Conservation (phyloP, 2,113 vertebrate genomes). For the Aramus guarauna region DNA sequence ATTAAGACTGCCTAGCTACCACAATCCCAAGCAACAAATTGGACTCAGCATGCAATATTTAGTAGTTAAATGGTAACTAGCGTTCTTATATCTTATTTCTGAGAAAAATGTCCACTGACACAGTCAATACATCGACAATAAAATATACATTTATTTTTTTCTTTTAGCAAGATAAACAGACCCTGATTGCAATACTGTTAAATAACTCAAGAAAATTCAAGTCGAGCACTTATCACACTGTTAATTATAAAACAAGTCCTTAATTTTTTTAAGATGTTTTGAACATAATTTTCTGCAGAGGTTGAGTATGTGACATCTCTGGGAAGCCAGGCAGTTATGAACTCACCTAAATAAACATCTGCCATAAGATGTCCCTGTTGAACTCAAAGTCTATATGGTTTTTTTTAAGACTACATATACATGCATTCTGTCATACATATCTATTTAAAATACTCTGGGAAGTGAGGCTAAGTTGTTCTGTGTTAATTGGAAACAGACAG, state of each 20-base stretch:
- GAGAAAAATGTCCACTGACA: background rate
- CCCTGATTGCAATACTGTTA: background rate
- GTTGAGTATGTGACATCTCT: background rate
- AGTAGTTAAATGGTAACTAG: background rate
- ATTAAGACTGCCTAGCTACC: background rate
- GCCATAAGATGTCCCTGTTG: background rate
- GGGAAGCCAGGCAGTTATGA: background rate
- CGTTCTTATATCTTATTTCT: background rate
- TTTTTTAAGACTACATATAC: background rate
- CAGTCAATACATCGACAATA: background rate
- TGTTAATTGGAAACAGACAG: background rate
- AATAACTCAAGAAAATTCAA: background rate
- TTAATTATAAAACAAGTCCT: background rate
- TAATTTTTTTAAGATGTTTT: background rate
- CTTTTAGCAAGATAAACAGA: background rate
- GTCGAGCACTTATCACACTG: background rate
- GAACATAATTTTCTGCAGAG: background rate
- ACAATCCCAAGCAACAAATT: background rate
- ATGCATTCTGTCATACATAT: background rate
- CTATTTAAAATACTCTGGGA: background rate
- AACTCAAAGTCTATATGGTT: background rate
- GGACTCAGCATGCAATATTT: background rate
- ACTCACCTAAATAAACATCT: background rate
- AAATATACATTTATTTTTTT: background rate
- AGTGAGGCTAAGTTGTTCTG: background rate